Base-by-base conservation (phyloP, 1,140 invertebrate genomes). In the Aculops lycopersici region DNA sequence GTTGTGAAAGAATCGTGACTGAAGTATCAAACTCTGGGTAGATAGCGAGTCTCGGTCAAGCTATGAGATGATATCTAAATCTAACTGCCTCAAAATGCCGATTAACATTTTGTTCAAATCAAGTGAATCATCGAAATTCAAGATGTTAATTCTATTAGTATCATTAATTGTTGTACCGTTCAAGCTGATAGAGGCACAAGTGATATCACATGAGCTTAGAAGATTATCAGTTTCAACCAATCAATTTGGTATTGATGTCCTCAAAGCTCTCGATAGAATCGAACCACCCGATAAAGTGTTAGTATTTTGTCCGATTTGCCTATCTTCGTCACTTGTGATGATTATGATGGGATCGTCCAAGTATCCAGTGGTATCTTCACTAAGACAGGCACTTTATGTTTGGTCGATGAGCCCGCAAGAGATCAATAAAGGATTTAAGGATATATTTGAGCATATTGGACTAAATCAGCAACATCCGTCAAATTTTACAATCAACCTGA, bases 181-280 rank as follows among this genome's bases (percentile, higher is more conserved):
- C n/a, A n/a, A n/a, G n/a, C n/a, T n/a, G n/a, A n/a, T n/a, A n/a
- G n/a, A n/a, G n/a, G n/a, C n/a, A n/a, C 45, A 46, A 20, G 42
- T 46, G 2, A 42, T 45, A 4, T 38, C 47, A n/a, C 51, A 48
- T 43, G 49, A 47, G 12, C 49, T 52, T 48, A 15, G 51, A 3
- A 52, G 50, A 41, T 40, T 52, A 8, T 48, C 51, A 2, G 46
- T 49, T 35, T 47, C 50, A 1, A 49, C 46, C 5, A 52, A 52
- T 40, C 51, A 52, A 35, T 51, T 52, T 35, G 51, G 51, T 14
- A 38, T 52, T 12, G 51, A 52, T 45, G 20, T 52, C 2, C 41
- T 49, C 15, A 40, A 50, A 21, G 45, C 50, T 4, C 43, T 51
- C 36, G 44, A 49, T 35, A 31, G 42, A 24, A 42, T 42, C 14